Evolutionary conservation across 1,140 invertebrate species (phyloP), one percentile per base, ranked within the genome.

Genomic region (Eurosta solidaginis): DNA sequence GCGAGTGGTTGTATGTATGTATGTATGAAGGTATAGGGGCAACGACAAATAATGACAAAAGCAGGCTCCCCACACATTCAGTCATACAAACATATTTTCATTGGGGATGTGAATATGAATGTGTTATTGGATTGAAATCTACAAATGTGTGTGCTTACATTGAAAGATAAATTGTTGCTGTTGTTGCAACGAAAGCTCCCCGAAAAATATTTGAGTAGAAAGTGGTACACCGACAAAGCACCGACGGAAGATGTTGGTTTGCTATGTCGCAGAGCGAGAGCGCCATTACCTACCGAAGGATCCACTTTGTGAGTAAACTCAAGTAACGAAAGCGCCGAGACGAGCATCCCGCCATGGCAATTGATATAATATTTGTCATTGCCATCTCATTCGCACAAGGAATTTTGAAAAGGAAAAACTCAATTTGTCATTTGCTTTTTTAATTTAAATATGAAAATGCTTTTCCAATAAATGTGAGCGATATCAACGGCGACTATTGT

Each of bases 351-450:
- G 52, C 25, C 52, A 33, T 33, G 6, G 59, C 29, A 1, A 68
- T 68, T 12, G 6, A 7, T 17, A 63, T 68, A 40, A 33, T n/a
- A 14, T 14, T 3, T n/a, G 45, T n/a, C 59, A 63, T 63, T 36
- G 54, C 54, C 54, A 68, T 68, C 59, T 68, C 59, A n/a, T 68
- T 68, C 59, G 59, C 29, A 68, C 59, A 68, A 68, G 59, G n/a
- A 40, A 68, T 20, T 49, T 50, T 44, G n/a, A 76, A 76, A 76
- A 50, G 74, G 42, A 47, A 76, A 76, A 77, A 59, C 42, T 63
- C 50, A 29, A 44, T 63, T 77, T 77, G 40, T 77, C 42, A 59
- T 59, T 77, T 77, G 52, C 50, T 63, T 63, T 63, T 77, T 77
- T 77, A 59, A 29, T 63, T 77, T 77, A 36, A 50, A 59, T 44